Conservation (phyloP, 2,888 invertebrate genomes). For the Monopis laevigella region DNA sequence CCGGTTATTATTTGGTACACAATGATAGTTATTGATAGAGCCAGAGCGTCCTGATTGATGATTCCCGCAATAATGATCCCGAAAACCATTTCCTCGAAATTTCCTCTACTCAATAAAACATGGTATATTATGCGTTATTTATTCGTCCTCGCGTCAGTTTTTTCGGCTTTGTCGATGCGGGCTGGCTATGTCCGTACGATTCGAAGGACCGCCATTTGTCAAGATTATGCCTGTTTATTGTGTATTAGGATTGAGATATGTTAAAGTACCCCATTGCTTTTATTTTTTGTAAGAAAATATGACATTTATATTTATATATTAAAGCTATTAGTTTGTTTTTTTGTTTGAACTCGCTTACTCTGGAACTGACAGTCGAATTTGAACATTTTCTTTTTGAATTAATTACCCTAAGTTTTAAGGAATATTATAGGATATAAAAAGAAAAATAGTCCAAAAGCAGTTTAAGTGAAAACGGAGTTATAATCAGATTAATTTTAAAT, state of each 20-base stretch:
- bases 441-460: too few species aligned
- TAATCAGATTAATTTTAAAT: too few species aligned
- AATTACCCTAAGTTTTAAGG: too few species aligned
- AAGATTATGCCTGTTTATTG: slow-evolving; percentile 52
- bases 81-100: slow-evolving; percentile 63
- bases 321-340: too few species aligned
- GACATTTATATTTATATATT: too few species aligned
- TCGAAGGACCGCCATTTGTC: slow-evolving; percentile 62
- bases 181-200: slow-evolving; percentile 35
- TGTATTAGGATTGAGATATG: slow-evolving; percentile 4
- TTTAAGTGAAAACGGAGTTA: too few species aligned
- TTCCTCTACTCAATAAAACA: slow-evolving; percentile 65
- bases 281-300: too few species aligned
- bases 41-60: slow-evolving; percentile 46
- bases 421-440: too few species aligned
- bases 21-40: not conserved
- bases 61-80: slow-evolving; percentile 52
- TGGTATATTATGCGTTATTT: slow-evolving; percentile 64
- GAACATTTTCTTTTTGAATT: too few species aligned
- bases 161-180: slow-evolving; percentile 58
- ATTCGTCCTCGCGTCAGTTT: slow-evolving; percentile 56
- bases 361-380: too few species aligned
- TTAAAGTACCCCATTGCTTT: slow-evolving; percentile 3
- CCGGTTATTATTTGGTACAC: too few species aligned
- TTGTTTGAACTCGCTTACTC: too few species aligned